phyloP scores from a whole-genome alignment of 2,888 invertebrate species.

The Aspidiotus rigidus region DNA sequence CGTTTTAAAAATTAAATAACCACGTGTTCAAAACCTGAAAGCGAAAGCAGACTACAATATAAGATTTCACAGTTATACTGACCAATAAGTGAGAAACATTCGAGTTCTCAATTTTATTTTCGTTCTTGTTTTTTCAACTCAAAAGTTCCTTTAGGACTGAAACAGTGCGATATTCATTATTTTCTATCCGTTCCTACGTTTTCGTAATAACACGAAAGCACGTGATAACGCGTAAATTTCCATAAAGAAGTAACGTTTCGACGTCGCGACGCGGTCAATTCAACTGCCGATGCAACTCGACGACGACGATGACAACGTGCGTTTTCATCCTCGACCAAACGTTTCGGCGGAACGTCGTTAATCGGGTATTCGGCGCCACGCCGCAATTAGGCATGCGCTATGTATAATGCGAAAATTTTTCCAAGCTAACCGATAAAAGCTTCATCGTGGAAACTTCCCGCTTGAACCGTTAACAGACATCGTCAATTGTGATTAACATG shows the following conservation, averaged over 20 bases:
- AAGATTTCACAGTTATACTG: too few species aligned
- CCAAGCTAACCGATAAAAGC: slow-evolving; percentile 32
- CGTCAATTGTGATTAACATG: slow-evolving; percentile 33
- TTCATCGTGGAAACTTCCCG: slow-evolving; percentile 29
- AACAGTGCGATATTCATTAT: too few species aligned
- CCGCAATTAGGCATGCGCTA: slow-evolving; percentile 31
- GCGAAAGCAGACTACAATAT: too few species aligned
- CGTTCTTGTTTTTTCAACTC: too few species aligned
- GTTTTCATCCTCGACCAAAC: neutral
- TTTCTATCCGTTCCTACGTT: too few species aligned
- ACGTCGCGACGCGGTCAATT: slow-evolving; percentile 8
- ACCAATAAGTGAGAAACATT: too few species aligned
- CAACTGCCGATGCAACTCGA: slow-evolving; percentile 22
- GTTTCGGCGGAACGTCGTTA: slow-evolving; percentile 7
- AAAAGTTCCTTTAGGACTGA: too few species aligned
- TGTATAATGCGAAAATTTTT: slow-evolving; percentile 24
- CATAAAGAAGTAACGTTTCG: slow-evolving; percentile 19
- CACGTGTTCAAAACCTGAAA: too few species aligned
- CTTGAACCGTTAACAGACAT: slow-evolving; percentile 32
- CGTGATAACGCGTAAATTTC: slow-evolving; percentile 17
- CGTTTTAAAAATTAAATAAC: too few species aligned
- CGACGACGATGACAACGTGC: too few species aligned
- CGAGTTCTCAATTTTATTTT: too few species aligned
- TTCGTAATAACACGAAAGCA: slow-evolving; percentile 16
- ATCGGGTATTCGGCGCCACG: neutral